Evolutionary conservation across 2,797 vertebrate species (phyloP).

Genomic region (Myotis myotis): DNA sequence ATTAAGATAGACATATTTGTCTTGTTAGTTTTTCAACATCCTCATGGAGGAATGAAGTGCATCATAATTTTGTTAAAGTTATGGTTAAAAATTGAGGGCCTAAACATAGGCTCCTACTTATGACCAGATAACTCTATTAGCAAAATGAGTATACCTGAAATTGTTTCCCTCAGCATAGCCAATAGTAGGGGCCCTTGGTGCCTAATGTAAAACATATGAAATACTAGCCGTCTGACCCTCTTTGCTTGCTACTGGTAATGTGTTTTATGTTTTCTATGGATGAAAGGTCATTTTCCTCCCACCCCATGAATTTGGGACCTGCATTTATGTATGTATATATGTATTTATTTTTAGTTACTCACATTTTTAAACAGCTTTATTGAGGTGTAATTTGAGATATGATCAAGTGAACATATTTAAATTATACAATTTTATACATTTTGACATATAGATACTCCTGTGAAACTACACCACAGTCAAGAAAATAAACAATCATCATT

Average conservation of each 20-base stretch:
- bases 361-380: neutral
- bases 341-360: neutral
- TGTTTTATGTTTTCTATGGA: neutral
- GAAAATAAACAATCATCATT: neutral
- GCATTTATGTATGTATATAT: neutral
- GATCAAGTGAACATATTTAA: neutral
- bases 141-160: neutral
- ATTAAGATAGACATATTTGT: slow-evolving; percentile 21
- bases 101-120: neutral
- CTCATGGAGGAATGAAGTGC: neutral
- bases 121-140: neutral
- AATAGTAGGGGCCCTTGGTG: neutral
- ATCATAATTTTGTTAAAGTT: neutral
- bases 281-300: neutral
- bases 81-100: neutral
- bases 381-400: neutral
- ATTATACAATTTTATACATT: neutral
- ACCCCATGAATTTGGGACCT: neutral
- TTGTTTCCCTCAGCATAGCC: neutral
- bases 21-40: neutral
- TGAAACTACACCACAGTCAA: neutral
- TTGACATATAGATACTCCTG: neutral
- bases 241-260: neutral
- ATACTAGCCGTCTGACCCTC: neutral
- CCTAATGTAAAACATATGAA: neutral